A percentile compares a stretch with the other conserved stretches of the same genome.
Evolutionary conservation across 2,113 vertebrate genomes (phyloP).

Genomic region (Falcunculus frontatus): DNA sequence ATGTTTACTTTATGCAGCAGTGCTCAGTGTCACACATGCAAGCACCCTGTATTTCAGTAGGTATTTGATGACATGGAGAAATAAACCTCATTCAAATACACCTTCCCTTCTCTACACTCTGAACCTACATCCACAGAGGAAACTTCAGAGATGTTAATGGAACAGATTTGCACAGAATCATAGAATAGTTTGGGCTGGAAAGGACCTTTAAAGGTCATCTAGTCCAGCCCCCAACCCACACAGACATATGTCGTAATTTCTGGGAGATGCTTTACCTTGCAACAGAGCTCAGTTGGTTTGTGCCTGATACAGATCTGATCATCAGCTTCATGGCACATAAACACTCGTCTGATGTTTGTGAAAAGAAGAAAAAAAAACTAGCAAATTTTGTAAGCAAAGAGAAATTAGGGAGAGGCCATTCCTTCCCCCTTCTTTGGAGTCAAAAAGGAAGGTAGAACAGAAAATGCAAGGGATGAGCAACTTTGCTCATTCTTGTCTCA

Average conservation of each 20-base stretch:
- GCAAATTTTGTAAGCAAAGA: neutral
- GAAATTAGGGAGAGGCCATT: neutral
- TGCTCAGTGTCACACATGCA: neutral
- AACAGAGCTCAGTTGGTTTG: neutral
- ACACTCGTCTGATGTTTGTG: neutral
- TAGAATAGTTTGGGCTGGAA: neutral
- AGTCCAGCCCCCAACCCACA: fast-evolving
- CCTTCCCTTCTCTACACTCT: neutral
- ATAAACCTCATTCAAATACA: neutral
- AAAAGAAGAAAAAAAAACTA: neutral
- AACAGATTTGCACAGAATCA: neutral
- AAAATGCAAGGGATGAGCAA: neutral
- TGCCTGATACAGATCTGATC: neutral
- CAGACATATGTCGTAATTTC: fast-evolving
- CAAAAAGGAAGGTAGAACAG: neutral
- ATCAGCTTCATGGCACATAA: neutral
- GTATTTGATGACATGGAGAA: neutral
- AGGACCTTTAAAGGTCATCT: neutral
- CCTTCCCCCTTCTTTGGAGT: neutral
- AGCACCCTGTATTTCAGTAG: neutral
- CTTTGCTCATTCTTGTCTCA: neutral
- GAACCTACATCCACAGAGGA: neutral
- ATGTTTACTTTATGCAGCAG: neutral
- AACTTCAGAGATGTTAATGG: neutral
- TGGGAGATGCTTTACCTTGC: neutral